Percentiles rank a stretch among this genome's conserved stretches.
phyloP scores from a whole-genome alignment of 2,888 invertebrate genomes.

The Anticlea derivata region DNA sequence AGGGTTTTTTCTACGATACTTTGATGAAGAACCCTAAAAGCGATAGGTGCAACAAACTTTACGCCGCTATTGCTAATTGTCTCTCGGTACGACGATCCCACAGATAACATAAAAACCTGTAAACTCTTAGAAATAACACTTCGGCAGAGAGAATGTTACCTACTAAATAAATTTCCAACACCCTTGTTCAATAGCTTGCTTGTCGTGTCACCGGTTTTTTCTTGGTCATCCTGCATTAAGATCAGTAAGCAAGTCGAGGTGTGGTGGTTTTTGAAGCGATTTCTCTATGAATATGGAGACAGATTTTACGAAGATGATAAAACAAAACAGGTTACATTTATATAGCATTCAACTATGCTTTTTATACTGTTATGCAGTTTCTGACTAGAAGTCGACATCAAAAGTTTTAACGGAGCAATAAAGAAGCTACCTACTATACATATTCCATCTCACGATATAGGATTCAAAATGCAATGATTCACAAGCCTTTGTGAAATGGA shows the following conservation, averaged over 20 bases:
- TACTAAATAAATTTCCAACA: neutral
- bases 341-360: neutral
- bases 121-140: slow-evolving; percentile 25
- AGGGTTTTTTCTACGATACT: slow-evolving; percentile 7
- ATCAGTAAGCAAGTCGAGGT: too few species aligned
- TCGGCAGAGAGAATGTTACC: slow-evolving; percentile 5
- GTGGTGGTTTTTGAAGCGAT: too few species aligned
- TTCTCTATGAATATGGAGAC: neutral
- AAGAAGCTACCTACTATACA: too few species aligned
- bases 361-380: neutral
- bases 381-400: too few species aligned
- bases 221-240: too few species aligned
- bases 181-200: too few species aligned
- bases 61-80: slow-evolving; percentile 49
- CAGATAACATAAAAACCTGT: slow-evolving; percentile 28
- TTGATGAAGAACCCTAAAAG: slow-evolving; percentile 36
- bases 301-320: neutral
- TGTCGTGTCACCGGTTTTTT: too few species aligned
- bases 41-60: slow-evolving; percentile 60
- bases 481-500: too few species aligned
- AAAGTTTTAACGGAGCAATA: too few species aligned
- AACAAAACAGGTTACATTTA: neutral
- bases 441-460: too few species aligned
- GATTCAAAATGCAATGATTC: too few species aligned
- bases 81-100: slow-evolving; percentile 26